Percentiles rank a stretch among this genome's conserved stretches.
Evolutionary conservation across 2,888 invertebrate species (phyloP).

Genomic region (Drosophila pseudotalamancana): DNA sequence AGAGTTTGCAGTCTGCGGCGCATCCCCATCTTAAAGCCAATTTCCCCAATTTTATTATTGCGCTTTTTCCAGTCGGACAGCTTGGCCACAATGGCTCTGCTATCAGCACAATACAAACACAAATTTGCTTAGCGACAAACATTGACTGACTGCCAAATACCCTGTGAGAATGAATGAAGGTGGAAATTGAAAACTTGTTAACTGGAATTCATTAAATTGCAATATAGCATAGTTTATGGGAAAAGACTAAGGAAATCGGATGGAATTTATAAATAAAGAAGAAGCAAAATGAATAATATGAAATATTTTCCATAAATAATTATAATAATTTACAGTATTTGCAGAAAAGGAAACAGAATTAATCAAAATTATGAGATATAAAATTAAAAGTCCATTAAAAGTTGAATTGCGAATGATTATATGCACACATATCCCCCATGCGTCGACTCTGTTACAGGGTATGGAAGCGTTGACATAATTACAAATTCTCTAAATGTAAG

Average conservation of each 20-base stretch:
- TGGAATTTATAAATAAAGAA: no score
- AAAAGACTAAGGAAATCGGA: no score
- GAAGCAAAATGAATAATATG: no score
- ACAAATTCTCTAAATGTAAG: no score
- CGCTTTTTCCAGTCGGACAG: slow-evolving; percentile 62
- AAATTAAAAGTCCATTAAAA: no score
- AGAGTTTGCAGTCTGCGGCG: slow-evolving; percentile 31
- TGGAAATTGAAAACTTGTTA: not conserved
- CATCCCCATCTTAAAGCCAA: slow-evolving; percentile 68
- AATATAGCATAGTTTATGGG: no score
- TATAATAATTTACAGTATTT: no score
- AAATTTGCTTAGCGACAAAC: not conserved
- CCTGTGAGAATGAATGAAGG: not conserved
- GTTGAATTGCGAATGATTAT: no score
- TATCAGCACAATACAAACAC: slow-evolving; percentile 33
- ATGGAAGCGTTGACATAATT: slow-evolving; percentile 45
- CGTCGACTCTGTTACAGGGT: slow-evolving; percentile 14
- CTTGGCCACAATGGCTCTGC: slow-evolving; percentile 36
- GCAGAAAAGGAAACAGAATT: no score
- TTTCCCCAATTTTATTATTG: slow-evolving; percentile 74
- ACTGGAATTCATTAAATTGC: no score
- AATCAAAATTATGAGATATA: no score
- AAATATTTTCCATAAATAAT: no score
- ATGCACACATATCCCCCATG: not conserved
- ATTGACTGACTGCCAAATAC: slow-evolving; percentile 9